phyloP scores from a whole-genome alignment of 2,113 vertebrate genomes.

The Paracanthobrama guichenoti region DNA sequence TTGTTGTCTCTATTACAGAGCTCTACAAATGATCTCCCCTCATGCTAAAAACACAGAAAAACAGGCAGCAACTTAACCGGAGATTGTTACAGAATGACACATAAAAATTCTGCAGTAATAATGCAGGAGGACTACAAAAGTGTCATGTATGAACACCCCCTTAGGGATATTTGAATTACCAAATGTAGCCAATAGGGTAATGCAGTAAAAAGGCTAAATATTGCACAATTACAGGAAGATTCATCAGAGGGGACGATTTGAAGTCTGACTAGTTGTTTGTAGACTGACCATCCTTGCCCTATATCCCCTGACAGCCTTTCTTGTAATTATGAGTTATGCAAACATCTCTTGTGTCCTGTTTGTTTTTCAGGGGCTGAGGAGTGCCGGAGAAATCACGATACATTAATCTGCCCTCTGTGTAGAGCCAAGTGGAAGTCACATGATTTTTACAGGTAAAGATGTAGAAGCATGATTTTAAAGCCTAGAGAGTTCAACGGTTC shows the following conservation, averaged over 20 bases:
- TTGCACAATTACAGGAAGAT: neutral
- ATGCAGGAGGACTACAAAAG: neutral
- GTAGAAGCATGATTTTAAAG: too few species aligned
- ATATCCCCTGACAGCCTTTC: conserved; percentile 30
- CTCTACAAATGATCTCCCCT: neutral
- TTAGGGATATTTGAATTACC: neutral
- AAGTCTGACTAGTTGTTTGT: neutral
- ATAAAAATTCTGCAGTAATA: neutral
- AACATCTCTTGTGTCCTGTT: conserved; percentile 27
- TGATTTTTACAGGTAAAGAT: conserved; percentile 83
- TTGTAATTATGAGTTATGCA: neutral
- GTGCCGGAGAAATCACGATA: conserved; percentile 87
- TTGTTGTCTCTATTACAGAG: neutral
- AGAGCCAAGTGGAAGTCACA: conserved; percentile 90
- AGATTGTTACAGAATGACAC: neutral
- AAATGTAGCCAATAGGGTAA: neutral
- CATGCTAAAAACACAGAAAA: neutral
- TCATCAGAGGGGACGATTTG: neutral
- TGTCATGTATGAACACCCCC: neutral
- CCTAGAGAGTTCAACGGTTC: neutral
- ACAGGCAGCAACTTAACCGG: neutral
- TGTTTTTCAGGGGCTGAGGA: conserved; percentile 86
- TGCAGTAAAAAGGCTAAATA: neutral
- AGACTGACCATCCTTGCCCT: neutral
- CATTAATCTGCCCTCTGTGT: conserved; percentile 88